Evolutionary conservation across 2,797 vertebrate species (phyloP).

Genomic region (Pseudotriccus pelzelni): DNA sequence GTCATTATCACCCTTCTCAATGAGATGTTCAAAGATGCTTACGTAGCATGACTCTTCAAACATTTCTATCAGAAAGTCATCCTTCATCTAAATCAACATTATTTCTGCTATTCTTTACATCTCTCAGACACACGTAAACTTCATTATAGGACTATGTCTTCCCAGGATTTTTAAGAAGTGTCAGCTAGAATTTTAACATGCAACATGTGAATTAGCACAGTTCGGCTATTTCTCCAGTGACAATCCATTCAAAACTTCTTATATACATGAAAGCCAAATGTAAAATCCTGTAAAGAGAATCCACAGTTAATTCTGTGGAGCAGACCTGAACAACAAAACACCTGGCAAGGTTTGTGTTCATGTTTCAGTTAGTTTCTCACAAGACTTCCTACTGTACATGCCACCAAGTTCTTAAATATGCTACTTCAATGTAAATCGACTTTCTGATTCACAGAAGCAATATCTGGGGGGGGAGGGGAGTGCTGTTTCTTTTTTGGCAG

Average conservation of each 20-base stretch:
- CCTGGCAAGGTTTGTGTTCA: neutral
- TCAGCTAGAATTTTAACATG: neutral
- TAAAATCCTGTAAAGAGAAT: neutral
- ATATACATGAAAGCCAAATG: neutral
- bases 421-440: neutral
- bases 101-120: neutral
- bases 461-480: fast-evolving
- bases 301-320: neutral
- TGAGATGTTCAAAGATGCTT: neutral
- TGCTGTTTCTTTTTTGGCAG: neutral
- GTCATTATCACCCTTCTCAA: neutral
- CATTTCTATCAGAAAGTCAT: neutral
- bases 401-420: neutral
- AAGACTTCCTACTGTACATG: neutral
- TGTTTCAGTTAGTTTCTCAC: neutral
- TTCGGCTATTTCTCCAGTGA: neutral
- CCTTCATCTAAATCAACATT: neutral
- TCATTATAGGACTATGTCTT: neutral
- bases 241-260: neutral
- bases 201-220: neutral
- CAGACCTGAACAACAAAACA: neutral
- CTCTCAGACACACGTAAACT: neutral
- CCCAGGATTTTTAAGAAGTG: neutral
- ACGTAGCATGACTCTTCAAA: neutral
- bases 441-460: neutral